Conservation (phyloP, 1,140 invertebrate species). For the Drosophila paulistorum region DNA sequence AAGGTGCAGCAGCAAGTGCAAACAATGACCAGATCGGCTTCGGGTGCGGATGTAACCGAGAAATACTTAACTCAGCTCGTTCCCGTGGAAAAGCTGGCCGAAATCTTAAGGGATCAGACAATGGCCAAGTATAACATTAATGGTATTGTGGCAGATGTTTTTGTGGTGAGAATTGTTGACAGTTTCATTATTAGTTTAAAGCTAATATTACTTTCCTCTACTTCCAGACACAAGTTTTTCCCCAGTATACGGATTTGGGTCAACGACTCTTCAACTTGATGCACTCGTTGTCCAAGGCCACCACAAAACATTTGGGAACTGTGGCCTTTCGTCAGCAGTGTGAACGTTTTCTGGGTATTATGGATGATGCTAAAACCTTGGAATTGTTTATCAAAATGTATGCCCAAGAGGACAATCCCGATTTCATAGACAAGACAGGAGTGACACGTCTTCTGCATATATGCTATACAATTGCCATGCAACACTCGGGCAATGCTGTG, state of each 20-base stretch:
- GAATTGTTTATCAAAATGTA: slow-evolving; percentile 88
- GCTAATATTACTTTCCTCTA: neutral
- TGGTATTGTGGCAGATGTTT: slow-evolving; percentile 87
- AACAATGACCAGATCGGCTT: slow-evolving; percentile 84
- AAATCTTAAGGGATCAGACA: slow-evolving; percentile 86
- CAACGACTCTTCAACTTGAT: slow-evolving; percentile 87
- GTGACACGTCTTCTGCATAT: slow-evolving; percentile 87
- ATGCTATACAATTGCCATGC: slow-evolving; percentile 90
- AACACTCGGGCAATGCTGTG: slow-evolving; percentile 86
- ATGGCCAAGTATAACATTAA: slow-evolving; percentile 87
- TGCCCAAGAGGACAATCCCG: slow-evolving; percentile 82
- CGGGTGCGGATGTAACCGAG: slow-evolving; percentile 85
- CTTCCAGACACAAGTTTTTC: slow-evolving; percentile 89
- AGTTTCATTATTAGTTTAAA: neutral
- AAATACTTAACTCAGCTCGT: slow-evolving; percentile 86
- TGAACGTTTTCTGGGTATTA: slow-evolving; percentile 87
- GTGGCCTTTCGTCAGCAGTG: slow-evolving; percentile 88
- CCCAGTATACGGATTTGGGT: slow-evolving; percentile 89
- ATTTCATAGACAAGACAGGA: slow-evolving; percentile 83
- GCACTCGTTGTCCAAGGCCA: slow-evolving; percentile 85
- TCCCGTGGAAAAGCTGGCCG: slow-evolving; percentile 88
- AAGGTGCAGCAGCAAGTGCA: slow-evolving; percentile 66
- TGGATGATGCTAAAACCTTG: slow-evolving; percentile 87
- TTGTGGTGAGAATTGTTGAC: slow-evolving; percentile 84
- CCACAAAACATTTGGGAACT: slow-evolving; percentile 85